Base-by-base conservation (phyloP, 1,140 invertebrate genomes). In the Euwallacea fornicatus region DNA sequence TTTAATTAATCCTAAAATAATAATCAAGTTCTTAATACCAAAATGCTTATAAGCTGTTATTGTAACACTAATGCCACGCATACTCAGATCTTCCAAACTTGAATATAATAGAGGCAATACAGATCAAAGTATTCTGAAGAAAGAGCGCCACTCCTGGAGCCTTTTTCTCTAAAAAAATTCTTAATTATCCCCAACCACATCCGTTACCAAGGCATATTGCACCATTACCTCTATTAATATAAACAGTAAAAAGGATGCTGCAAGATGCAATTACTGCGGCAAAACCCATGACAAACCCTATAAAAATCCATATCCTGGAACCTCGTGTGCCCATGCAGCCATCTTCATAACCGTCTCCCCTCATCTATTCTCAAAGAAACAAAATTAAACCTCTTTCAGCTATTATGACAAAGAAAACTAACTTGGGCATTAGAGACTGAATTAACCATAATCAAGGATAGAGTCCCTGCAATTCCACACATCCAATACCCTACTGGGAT, bases 391-490 rank as follows among this genome's bases (percentile, higher is more conserved):
- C n/a, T 1, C 10, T 11, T 61, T 6, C 0, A 42, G 2, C 21
- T 33, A 33, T 4, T 33, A 4, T 33, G 21, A 4, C 21, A 33
- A 33, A 33, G n/a, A 16, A 10, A 9, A 58, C 55, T 15, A 42
- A 64, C 43, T 21, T 64, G 62, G 16, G 62, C 62, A 64, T 64
- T 98, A 42, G 96, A 95, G 2, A 99, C 95, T 16, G 94, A 91
- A 84, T 99, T 99, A 6, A 99, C 92, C 96, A 99, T 98, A 74
- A 98, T 88, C 53, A 99, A 87, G 33, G 96, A 97, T 71, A 99
- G 78, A 16, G 96, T 98, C 41, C 93, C 94, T 81, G 98, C 89
- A 33, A 98, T 90, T 21, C 97, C 97, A 81, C 96, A 97, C n/a
- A 97, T 88, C 79, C 96, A 91, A 82, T 96, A 97, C 11, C 93